Evolutionary conservation across 2,888 invertebrate genomes (phyloP).

Genomic region (Ischnus inquisitorius): DNA sequence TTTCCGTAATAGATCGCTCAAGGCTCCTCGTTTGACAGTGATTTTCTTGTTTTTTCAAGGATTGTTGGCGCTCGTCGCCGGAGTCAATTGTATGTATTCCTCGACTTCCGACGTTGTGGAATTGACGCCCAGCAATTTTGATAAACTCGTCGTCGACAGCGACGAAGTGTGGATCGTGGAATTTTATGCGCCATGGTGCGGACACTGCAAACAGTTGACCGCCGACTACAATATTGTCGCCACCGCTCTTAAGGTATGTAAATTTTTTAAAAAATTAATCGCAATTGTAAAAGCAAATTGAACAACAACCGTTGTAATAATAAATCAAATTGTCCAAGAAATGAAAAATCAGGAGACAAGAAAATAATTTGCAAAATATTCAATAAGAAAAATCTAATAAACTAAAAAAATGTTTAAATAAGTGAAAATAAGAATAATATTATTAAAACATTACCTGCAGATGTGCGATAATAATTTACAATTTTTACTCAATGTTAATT

Average conservation of each 20-base stretch:
- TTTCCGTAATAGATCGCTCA: neutral
- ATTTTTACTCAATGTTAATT: no score
- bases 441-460: no score
- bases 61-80: slow-evolving; percentile 77
- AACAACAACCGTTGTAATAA: no score
- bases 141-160: slow-evolving; percentile 92
- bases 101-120: slow-evolving; percentile 93
- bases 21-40: neutral
- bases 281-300: neutral
- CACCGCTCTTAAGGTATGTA: slow-evolving; percentile 93
- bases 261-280: slow-evolving; percentile 10
- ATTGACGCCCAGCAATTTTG: slow-evolving; percentile 95
- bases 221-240: slow-evolving; percentile 98
- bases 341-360: no score
- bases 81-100: slow-evolving; percentile 88
- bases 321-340: no score
- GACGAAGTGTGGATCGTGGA: slow-evolving; percentile 98
- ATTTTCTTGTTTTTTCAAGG: slow-evolving; percentile 68
- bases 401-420: no score
- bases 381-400: no score
- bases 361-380: no score
- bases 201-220: slow-evolving; percentile 95
- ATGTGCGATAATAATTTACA: no score
- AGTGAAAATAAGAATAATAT: no score
- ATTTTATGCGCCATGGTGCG: slow-evolving; percentile 99